A percentile compares a stretch with the other conserved stretches of the same genome.
Evolutionary conservation across 2,888 invertebrate species (phyloP).

Genomic region (Tiliacea aurago): DNA sequence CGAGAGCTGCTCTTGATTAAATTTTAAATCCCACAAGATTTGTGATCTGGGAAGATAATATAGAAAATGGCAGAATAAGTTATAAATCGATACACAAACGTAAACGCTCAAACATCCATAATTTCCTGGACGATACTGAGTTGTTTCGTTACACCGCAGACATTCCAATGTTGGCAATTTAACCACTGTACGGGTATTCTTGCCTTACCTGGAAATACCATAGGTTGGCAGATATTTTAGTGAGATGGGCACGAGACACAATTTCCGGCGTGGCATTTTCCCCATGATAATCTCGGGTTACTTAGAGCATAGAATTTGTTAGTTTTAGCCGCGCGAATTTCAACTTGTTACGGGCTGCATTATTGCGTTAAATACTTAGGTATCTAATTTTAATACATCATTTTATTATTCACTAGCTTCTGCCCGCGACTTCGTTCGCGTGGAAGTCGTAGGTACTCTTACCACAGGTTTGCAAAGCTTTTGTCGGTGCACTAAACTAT

Average conservation of each 20-base stretch:
- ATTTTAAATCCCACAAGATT: neutral
- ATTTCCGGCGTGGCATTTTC: slow-evolving; percentile 35
- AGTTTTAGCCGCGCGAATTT: neutral
- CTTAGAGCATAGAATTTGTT: slow-evolving; percentile 21
- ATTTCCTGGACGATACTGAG: neutral
- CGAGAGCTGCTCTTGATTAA: slow-evolving; percentile 1
- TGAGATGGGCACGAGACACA: slow-evolving; percentile 28
- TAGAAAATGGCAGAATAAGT: neutral
- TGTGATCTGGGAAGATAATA: neutral
- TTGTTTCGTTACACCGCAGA: slow-evolving; percentile 16
- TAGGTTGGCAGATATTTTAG: slow-evolving; percentile 40
- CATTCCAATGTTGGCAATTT: slow-evolving; percentile 28
- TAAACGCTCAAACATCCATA: neutral
- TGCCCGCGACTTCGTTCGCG: too few species aligned
- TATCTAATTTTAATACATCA: neutral
- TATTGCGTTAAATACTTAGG: neutral
- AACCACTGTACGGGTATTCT: slow-evolving; percentile 9
- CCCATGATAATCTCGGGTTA: slow-evolving; percentile 26
- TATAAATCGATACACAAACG: neutral
- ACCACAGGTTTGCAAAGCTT: too few species aligned
- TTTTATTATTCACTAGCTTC: too few species aligned
- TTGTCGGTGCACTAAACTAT: too few species aligned
- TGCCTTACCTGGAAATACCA: slow-evolving; percentile 34
- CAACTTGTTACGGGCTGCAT: neutral
- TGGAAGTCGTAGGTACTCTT: too few species aligned